phyloP scores from a whole-genome alignment of 2,797 vertebrate genomes.

The Galagoides demidoff region DNA sequence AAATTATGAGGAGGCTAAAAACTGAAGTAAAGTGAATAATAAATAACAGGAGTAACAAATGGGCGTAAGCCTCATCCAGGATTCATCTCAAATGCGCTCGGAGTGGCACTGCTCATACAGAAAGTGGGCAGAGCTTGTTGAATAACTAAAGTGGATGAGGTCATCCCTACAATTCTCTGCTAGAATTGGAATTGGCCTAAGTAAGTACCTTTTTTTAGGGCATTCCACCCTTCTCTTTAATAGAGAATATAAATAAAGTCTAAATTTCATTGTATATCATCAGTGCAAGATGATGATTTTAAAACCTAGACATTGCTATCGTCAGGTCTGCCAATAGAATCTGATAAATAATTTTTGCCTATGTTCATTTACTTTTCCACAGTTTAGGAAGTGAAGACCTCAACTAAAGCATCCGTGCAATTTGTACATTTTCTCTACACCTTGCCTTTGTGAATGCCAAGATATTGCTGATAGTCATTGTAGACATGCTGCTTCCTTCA shows the following conservation, averaged over 20 bases:
- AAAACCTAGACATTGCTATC: not conserved
- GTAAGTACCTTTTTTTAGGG: not conserved
- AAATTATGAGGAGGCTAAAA: not conserved
- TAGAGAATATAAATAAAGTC: not conserved
- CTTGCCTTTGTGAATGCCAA: not conserved
- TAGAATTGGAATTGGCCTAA: not conserved
- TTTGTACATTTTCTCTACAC: not conserved
- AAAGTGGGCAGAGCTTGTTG: not conserved
- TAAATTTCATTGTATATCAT: not conserved
- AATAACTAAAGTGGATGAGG: not conserved
- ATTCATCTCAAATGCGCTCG: not conserved
- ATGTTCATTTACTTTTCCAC: not conserved
- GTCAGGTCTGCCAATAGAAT: not conserved
- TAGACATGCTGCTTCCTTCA: not conserved
- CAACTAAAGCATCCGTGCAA: not conserved
- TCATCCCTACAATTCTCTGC: not conserved
- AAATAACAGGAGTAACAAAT: not conserved
- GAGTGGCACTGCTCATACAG: not conserved
- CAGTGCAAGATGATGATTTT: not conserved
- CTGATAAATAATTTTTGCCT: slow-evolving; percentile 7
- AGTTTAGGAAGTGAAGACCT: not conserved
- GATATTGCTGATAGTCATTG: not conserved
- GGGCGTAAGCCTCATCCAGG: not conserved
- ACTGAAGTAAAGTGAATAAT: not conserved
- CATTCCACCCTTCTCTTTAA: not conserved